These are phyloP conservation scores for Syndactyla subalaris DNA, from an alignment of 2,797 vertebrate species.

Conservation along the genomic window DNA sequence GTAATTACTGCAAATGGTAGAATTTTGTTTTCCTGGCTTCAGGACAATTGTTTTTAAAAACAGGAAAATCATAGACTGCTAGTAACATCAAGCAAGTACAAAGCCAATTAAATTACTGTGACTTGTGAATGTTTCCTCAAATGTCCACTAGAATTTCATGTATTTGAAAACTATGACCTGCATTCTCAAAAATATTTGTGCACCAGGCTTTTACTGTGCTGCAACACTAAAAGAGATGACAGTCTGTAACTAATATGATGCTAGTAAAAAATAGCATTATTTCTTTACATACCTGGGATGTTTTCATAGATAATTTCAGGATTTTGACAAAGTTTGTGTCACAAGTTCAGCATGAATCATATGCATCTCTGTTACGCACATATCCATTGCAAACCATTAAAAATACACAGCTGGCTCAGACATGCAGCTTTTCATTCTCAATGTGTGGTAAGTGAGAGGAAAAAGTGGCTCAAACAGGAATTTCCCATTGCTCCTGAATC, in stretches of 20 bases:
- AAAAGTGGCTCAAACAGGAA: not conserved
- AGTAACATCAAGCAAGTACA: not conserved
- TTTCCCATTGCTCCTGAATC: not conserved
- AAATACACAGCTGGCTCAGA: not conserved
- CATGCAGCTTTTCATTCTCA: not conserved
- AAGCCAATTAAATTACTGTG: not conserved
- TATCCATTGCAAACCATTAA: not conserved
- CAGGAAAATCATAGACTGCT: not conserved
- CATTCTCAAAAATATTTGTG: not conserved
- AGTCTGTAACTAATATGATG: not conserved
- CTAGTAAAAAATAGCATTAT: not conserved
- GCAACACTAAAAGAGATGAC: not conserved
- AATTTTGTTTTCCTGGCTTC: not conserved
- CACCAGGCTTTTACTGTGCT: not conserved
- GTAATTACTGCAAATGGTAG: not conserved
- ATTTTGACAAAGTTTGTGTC: not conserved
- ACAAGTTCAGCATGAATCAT: not conserved
- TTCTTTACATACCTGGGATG: not conserved
- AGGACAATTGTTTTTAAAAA: not conserved
- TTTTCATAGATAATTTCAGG: not conserved
- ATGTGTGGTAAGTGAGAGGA: not conserved
- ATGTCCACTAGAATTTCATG: not conserved
- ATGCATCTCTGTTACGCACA: not conserved
- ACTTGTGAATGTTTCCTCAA: not conserved
- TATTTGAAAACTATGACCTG: not conserved